Evolutionary conservation across 2,888 invertebrate genomes (phyloP).

Genomic region (Actias luna): DNA sequence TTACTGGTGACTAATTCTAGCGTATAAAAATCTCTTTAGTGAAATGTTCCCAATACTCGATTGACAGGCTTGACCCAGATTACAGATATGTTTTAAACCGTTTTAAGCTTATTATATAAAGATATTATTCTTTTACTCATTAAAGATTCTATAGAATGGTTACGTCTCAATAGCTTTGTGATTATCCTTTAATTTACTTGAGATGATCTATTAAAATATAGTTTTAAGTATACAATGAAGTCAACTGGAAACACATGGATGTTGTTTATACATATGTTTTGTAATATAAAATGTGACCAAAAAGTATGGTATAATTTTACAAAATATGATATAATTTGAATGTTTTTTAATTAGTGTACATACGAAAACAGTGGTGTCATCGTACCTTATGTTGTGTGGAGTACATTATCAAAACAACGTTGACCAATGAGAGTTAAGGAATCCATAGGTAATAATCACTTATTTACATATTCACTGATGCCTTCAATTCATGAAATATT

Average conservation of each 20-base stretch:
- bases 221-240: not conserved
- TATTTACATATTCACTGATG: too few relatives aligned
- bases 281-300: not conserved
- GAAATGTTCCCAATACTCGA: constrained; percentile 37
- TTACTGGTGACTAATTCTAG: constrained; percentile 49
- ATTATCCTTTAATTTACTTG: constrained; percentile 7
- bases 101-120: constrained; percentile 4
- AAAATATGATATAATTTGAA: too few relatives aligned
- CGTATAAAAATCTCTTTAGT: constrained; percentile 41
- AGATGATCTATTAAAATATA: constrained; percentile 1
- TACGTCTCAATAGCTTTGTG: not conserved
- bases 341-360: too few relatives aligned
- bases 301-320: too few relatives aligned
- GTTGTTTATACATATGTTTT: not conserved
- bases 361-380: too few relatives aligned
- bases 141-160: not conserved
- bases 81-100: constrained; percentile 1
- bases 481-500: too few relatives aligned
- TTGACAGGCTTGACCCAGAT: constrained; percentile 26
- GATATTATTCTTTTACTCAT: constrained; percentile 4
- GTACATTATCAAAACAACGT: too few relatives aligned
- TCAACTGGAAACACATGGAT: not conserved
- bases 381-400: too few relatives aligned
- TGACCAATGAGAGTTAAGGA: too few relatives aligned
- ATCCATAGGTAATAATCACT: too few relatives aligned